A percentile compares a stretch with the other conserved stretches of the same genome.
Conservation (phyloP, 2,113 vertebrate genomes). For the Maccullochella peelii region DNA sequence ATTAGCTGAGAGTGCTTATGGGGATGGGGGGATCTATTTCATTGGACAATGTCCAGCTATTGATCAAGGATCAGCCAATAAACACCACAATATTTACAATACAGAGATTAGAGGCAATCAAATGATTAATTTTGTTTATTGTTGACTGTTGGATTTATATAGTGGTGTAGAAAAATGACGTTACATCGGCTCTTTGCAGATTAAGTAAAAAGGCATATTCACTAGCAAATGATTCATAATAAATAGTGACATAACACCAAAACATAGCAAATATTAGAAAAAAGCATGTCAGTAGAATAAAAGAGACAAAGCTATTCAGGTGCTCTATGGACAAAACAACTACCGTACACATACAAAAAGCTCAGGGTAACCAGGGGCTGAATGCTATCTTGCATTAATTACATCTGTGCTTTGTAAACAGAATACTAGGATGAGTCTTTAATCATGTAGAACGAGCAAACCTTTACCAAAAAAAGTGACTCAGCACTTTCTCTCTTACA, state of each 20-base stretch:
- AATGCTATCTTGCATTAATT: slow-evolving; percentile 65
- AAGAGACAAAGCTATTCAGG: slow-evolving; percentile 57
- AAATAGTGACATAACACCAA: slow-evolving; percentile 79
- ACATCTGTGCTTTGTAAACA: slow-evolving; percentile 75
- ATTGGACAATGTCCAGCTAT: slow-evolving; percentile 73
- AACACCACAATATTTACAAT: slow-evolving; percentile 79
- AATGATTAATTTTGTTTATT: slow-evolving; percentile 64
- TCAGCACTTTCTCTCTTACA: slow-evolving; percentile 61
- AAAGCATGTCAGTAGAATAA: slow-evolving; percentile 72
- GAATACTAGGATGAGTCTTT: slow-evolving; percentile 62
- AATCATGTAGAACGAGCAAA: slow-evolving; percentile 63
- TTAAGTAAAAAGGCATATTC: slow-evolving; percentile 65
- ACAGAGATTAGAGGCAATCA: slow-evolving; percentile 73
- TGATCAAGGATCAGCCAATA: slow-evolving; percentile 73
- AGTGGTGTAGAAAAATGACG: slow-evolving; percentile 67
- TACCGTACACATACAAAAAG: slow-evolving; percentile 71
- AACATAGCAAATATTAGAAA: slow-evolving; percentile 73
- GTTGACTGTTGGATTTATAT: slow-evolving; percentile 57
- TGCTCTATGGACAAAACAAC: slow-evolving; percentile 65
- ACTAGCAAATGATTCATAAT: slow-evolving; percentile 79
- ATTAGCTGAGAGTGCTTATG: slow-evolving; percentile 52
- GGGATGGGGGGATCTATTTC: slow-evolving; percentile 46
- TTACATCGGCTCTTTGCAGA: slow-evolving; percentile 57
- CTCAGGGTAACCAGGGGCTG: slow-evolving; percentile 46
- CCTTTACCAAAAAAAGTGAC: slow-evolving; percentile 52